Conservation (phyloP, 2,888 invertebrate species). For the Protophormia terraenovae region DNA sequence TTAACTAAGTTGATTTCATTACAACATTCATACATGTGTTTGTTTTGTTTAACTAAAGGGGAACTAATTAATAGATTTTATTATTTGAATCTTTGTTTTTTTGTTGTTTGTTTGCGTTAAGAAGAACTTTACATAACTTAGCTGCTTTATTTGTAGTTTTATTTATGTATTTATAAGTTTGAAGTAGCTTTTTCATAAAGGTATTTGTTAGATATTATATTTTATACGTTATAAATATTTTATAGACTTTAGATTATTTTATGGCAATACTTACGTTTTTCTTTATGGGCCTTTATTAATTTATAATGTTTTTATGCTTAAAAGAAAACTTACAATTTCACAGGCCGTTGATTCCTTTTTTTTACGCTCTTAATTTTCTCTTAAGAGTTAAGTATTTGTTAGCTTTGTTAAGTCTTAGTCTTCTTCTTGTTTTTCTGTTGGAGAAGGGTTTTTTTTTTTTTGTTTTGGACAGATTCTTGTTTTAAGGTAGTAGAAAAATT, state of each 20-base stretch:
- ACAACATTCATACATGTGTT: conserved; percentile 45
- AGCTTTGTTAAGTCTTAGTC: background rate
- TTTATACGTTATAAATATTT: background rate
- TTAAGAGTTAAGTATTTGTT: background rate
- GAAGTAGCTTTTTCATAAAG: background rate
- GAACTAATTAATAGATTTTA: background rate
- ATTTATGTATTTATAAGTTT: background rate
- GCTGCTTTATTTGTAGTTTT: background rate
- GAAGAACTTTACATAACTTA: conserved; percentile 23
- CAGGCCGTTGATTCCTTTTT: background rate
- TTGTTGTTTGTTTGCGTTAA: too few species aligned
- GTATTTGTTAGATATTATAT: background rate
- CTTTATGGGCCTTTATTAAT: background rate
- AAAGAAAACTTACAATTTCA: conserved; percentile 32
- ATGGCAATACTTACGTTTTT: conserved; percentile 42
- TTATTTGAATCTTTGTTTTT: background rate
- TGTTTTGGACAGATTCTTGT: conserved; percentile 81
- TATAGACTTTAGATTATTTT: background rate
- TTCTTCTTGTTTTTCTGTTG: background rate
- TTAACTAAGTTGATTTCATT: background rate
- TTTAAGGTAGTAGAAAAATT: conserved; percentile 80
- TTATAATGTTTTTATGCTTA: background rate
- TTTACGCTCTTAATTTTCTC: background rate
- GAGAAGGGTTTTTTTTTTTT: conserved; percentile 71
- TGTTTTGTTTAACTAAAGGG: background rate